Base-by-base conservation (phyloP, 1,140 invertebrate genomes). In the Anadara kagoshimensis region DNA sequence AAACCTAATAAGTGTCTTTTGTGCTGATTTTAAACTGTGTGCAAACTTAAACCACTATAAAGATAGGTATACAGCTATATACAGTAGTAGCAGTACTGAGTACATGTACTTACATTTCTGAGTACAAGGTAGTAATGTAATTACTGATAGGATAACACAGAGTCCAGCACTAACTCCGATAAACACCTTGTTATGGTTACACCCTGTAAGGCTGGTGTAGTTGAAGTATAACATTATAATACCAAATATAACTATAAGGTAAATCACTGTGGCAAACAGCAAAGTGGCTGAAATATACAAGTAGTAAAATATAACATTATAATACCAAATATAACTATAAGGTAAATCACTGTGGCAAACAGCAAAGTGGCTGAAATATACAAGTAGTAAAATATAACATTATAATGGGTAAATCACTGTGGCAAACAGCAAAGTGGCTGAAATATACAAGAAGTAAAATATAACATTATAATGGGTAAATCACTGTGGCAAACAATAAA, bases 121-220 rank as follows among this genome's bases (percentile, higher is more conserved):
- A n/a, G 84, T 84, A 66, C 81, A 87, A 14, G 88, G 98, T 71
- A 98, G 89, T 79, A 99, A 93, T 0, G 98, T 99, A 14, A 99
- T 83, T 14, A 93, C 91, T 83, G 96, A 97, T 24, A 95, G 91
- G 44, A 95, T 90, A 47, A 98, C 87, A 84, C 96, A 97, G 2
- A 99, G 89, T 64, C 99, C 95, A 62, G 98, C 87, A 90, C 99
- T 99, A 86, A 99, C 93, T 0, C 95, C 96, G 71, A 99, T 98
- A 88, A 99, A 98, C 89, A 99, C 97, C 89, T 98, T 98, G 83
- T 98, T 97, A 64, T 97, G 90, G 57, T 92, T 91, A 90, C 98
- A 99, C 68, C 92, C 93, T 69, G 92, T 89, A 0, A 92, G 94
- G 81, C 92, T 92, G 43, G 96, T 96, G 85, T 97, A 99, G 87